A percentile compares a stretch with the other conserved stretches of the same genome.
Conservation (phyloP, 1,140 invertebrate genomes). For the Lysiphlebus fabarum region DNA sequence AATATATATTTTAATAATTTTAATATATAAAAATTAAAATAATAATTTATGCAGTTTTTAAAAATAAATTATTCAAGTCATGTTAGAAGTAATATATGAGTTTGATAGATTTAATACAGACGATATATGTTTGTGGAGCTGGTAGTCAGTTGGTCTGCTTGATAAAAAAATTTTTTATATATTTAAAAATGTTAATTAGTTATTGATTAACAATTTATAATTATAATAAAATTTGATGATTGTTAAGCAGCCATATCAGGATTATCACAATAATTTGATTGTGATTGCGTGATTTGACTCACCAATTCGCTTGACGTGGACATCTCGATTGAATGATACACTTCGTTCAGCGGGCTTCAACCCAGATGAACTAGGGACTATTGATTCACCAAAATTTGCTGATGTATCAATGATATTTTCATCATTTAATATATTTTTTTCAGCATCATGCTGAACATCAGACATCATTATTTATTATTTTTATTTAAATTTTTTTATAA, state of each 20-base stretch:
- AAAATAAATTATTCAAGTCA: too few relatives aligned
- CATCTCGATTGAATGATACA: conserved; percentile 85
- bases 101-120: too few relatives aligned
- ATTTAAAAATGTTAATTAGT: conserved; percentile 8
- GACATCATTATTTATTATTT: background rate
- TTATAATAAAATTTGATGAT: conserved; percentile 27
- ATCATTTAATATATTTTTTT: too few relatives aligned
- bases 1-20: too few relatives aligned
- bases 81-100: too few relatives aligned
- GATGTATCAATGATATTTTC: background rate
- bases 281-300: conserved; percentile 56
- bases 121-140: conserved; percentile 33
- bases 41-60: too few relatives aligned
- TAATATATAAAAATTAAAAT: too few relatives aligned
- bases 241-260: conserved; percentile 39
- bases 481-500: background rate
- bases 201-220: conserved; percentile 14
- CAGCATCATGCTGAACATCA: conserved; percentile 3
- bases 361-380: conserved; percentile 28
- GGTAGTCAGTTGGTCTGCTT: conserved; percentile 37
- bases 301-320: conserved; percentile 84
- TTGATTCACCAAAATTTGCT: conserved; percentile 2
- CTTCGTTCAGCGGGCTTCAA: conserved; percentile 59
- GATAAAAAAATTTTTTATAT: conserved; percentile 12
- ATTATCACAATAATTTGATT: conserved; percentile 18